Percentiles rank a stretch among this genome's conserved stretches.
Evolutionary conservation across 2,888 invertebrate genomes (phyloP).

Genomic region (Toxonevra muliebris): DNA sequence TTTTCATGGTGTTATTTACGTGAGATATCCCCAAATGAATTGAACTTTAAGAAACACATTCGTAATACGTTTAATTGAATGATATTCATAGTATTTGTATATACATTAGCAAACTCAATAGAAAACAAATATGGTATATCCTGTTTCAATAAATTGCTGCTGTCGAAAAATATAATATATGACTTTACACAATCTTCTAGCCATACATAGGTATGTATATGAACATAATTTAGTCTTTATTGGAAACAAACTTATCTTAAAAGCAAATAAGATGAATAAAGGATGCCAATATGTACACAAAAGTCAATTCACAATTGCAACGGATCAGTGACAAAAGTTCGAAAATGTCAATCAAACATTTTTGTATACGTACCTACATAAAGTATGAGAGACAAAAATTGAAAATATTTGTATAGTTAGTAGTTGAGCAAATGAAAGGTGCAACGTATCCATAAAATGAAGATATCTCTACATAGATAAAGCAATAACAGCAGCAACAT

Average conservation of each 20-base stretch:
- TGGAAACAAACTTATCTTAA: constrained; percentile 18
- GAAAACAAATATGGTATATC: constrained; percentile 39
- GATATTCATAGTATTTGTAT: too few relatives aligned
- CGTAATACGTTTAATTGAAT: too few relatives aligned
- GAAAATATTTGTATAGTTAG: constrained; percentile 12
- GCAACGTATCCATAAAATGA: constrained; percentile 37
- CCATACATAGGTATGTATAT: too few relatives aligned
- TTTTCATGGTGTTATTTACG: too few relatives aligned
- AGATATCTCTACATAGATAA: constrained; percentile 49
- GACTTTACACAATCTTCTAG: constrained; percentile 44
- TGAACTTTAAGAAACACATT: too few relatives aligned
- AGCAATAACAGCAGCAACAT: constrained; percentile 35
- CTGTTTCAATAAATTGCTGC: constrained; percentile 60
- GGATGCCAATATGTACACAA: constrained; percentile 6
- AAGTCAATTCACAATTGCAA: constrained; percentile 21
- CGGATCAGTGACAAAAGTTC: constrained; percentile 44
- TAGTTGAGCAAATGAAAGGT: background rate
- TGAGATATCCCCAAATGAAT: too few relatives aligned
- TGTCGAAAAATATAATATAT: constrained; percentile 61
- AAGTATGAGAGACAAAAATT: constrained; percentile 14
- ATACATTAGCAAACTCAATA: too few relatives aligned
- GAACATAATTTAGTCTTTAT: constrained; percentile 2
- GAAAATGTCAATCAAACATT: constrained; percentile 59
- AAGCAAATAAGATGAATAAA: background rate
- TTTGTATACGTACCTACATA: constrained; percentile 9